phyloP scores from a whole-genome alignment of 2,888 invertebrate genomes.

The Philaethria dido region DNA sequence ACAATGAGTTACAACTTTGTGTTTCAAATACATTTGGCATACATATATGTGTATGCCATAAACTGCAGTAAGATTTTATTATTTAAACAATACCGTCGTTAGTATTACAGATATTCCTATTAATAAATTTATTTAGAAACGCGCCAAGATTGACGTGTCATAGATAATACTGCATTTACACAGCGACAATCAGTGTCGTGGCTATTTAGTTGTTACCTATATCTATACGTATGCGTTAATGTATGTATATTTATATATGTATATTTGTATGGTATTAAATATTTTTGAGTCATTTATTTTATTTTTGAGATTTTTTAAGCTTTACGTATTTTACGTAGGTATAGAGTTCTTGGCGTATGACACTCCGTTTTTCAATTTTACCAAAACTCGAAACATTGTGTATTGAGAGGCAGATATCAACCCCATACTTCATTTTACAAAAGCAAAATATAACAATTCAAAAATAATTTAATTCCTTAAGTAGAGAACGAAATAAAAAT shows the following conservation, averaged over 20 bases:
- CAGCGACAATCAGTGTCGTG: background rate
- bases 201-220: background rate
- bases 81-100: background rate
- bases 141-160: background rate
- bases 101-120: background rate
- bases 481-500: no score
- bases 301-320: no score
- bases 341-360: no score
- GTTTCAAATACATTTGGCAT: background rate
- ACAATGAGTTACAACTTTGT: background rate
- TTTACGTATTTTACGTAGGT: no score
- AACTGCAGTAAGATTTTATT: background rate
- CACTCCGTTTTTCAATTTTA: no score
- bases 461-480: no score
- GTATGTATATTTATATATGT: background rate
- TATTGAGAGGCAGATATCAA: no score
- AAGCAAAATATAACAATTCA: no score
- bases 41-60: background rate
- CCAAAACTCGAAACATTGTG: no score
- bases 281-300: no score
- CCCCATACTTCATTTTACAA: no score
- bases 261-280: background rate
- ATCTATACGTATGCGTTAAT: background rate
- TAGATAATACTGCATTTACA: constrained; percentile 1
- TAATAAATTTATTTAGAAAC: constrained; percentile 12